phyloP scores from a whole-genome alignment of 2,888 invertebrate species.

The Noctua janthe region DNA sequence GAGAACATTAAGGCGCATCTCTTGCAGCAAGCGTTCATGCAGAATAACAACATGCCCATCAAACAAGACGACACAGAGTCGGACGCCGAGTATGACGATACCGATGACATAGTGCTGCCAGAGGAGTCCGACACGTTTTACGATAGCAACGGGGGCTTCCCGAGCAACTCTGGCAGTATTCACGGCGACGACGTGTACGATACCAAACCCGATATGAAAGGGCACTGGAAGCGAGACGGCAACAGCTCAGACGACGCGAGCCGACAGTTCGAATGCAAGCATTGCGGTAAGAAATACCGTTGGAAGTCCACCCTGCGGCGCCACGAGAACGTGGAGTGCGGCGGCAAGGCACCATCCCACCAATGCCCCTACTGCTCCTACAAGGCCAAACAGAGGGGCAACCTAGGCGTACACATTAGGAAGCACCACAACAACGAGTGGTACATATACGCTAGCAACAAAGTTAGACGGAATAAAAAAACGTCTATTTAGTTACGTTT shows the following conservation, averaged over 20 bases:
- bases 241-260: conserved; percentile 88
- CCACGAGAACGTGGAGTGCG: conserved; percentile 96
- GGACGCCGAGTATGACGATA: conserved; percentile 87
- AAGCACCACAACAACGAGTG: conserved; percentile 93
- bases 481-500: conserved; percentile 73
- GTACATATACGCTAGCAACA: conserved; percentile 88
- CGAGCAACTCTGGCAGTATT: conserved; percentile 51
- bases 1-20: conserved; percentile 81
- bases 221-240: conserved; percentile 74
- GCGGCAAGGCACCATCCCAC: conserved; percentile 95
- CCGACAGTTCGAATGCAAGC: conserved; percentile 94
- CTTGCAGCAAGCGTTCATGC: conserved; percentile 83
- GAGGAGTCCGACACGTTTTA: conserved; percentile 83
- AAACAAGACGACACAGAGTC: conserved; percentile 89
- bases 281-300: conserved; percentile 96
- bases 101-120: conserved; percentile 88
- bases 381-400: conserved; percentile 95
- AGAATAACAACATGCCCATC: conserved; percentile 81
- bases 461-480: conserved; percentile 87
- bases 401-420: conserved; percentile 95
- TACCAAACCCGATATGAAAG: conserved; percentile 77
- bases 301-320: conserved; percentile 96
- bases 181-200: conserved; percentile 64
- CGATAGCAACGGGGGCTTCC: conserved; percentile 66
- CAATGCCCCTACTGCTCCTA: conserved; percentile 95